A percentile compares a stretch with the other conserved stretches of the same genome.
phyloP scores from a whole-genome alignment of 2,797 vertebrate genomes.

The Urosaurus nigricauda region DNA sequence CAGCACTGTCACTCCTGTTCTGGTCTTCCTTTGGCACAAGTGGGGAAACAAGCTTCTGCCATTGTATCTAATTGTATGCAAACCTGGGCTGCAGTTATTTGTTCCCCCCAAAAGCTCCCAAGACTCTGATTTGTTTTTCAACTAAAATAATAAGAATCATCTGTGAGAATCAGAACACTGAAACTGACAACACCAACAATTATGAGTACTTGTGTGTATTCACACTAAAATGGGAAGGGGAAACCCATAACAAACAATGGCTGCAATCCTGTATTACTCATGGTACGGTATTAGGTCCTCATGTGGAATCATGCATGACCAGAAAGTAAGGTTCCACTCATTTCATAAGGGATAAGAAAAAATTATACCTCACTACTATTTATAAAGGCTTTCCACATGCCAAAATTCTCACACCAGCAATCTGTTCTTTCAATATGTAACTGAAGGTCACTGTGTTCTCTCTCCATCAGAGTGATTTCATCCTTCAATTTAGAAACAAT shows the following conservation, averaged over 20 bases:
- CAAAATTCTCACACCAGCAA: conserved; percentile 98
- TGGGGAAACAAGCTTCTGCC: neutral
- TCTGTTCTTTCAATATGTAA: conserved; percentile 94
- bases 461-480: conserved; percentile 94
- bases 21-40: neutral
- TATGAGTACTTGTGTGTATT: too few species aligned
- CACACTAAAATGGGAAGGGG: too few species aligned
- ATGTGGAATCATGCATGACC: neutral
- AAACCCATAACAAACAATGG: too few species aligned
- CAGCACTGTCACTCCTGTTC: neutral
- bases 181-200: too few species aligned
- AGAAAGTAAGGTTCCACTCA: neutral
- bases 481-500: conserved; percentile 95
- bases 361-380: conserved; percentile 86
- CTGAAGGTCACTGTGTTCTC: conserved; percentile 93
- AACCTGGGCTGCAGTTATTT: neutral
- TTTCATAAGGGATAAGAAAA: neutral
- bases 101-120: too few species aligned
- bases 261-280: too few species aligned
- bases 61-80: neutral
- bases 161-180: too few species aligned
- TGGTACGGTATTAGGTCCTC: too few species aligned
- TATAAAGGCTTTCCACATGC: conserved; percentile 92
- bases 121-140: too few species aligned
- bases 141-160: too few species aligned